phyloP scores from a whole-genome alignment of 2,888 invertebrate genomes.

The Thereva unica region DNA sequence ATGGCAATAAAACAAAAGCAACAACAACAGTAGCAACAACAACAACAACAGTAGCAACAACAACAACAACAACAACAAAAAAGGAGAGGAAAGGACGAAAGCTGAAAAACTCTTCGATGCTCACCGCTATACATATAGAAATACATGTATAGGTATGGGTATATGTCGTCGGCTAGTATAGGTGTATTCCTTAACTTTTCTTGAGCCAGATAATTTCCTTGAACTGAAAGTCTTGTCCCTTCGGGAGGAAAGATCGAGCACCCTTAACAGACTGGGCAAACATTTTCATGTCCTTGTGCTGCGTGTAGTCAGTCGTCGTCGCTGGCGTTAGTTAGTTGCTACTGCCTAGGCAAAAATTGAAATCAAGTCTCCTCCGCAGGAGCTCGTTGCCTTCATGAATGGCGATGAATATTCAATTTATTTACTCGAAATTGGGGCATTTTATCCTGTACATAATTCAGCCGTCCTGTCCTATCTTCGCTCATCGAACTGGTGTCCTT shows the following conservation, averaged over 20 bases:
- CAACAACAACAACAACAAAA: background rate
- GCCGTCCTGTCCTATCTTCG: too few species aligned
- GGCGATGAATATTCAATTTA: conserved; percentile 31
- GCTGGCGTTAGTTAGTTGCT: background rate
- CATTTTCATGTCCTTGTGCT: too few species aligned
- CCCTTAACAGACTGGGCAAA: too few species aligned
- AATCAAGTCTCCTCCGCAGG: conserved; percentile 1
- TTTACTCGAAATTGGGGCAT: conserved; percentile 17
- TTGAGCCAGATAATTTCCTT: too few species aligned
- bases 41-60: background rate
- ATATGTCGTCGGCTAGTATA: background rate
- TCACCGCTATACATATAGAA: background rate
- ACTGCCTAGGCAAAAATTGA: conserved; percentile 13
- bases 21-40: background rate
- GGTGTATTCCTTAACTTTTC: background rate
- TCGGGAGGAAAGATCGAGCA: too few species aligned
- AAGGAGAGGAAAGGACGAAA: conserved; percentile 13
- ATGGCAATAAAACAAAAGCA: background rate
- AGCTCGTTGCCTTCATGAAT: conserved; percentile 15
- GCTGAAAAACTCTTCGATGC: conserved; percentile 5
- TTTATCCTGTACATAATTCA: conserved; percentile 27
- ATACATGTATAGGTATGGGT: background rate
- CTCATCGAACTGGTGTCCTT: too few species aligned
- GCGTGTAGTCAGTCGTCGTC: too few species aligned
- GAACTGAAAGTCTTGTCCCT: too few species aligned